Conservation (phyloP, 2,888 invertebrate species). For the Apamea epomidion region DNA sequence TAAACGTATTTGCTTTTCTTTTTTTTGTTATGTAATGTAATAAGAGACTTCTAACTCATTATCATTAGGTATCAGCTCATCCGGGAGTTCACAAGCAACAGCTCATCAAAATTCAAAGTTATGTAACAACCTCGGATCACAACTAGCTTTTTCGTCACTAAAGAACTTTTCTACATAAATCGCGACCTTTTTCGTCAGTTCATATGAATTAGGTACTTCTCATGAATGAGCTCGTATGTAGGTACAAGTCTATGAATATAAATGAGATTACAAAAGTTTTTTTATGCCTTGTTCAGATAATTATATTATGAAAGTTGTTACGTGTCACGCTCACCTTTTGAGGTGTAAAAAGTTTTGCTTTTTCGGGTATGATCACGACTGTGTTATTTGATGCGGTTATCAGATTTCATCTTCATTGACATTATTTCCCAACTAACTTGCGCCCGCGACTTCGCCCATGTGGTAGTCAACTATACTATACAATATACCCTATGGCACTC, state of each 20-base stretch:
- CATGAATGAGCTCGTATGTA: constrained; percentile 70
- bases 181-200: constrained; percentile 44
- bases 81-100: not conserved
- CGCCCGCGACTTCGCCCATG: not conserved
- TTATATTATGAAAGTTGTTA: constrained; percentile 58
- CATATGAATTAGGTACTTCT: constrained; percentile 66
- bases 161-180: constrained; percentile 35
- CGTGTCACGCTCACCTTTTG: constrained; percentile 12
- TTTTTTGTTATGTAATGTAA: not conserved
- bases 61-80: not conserved
- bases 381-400: not conserved
- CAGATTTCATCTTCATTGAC: not conserved
- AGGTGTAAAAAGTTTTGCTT: not conserved
- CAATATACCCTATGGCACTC: not conserved
- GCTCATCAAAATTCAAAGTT: constrained; percentile 28
- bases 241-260: constrained; percentile 75
- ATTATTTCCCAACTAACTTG: too few relatives aligned
- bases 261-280: constrained; percentile 79
- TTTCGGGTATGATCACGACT: not conserved
- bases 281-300: constrained; percentile 69
- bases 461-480: not conserved
- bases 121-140: constrained; percentile 6
- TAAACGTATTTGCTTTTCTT: not conserved
- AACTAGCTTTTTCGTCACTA: constrained; percentile 19
- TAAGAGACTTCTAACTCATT: not conserved